These are phyloP conservation scores for Natrix natrix DNA, from an alignment of 2,797 vertebrate species.

Conservation along the genomic window DNA sequence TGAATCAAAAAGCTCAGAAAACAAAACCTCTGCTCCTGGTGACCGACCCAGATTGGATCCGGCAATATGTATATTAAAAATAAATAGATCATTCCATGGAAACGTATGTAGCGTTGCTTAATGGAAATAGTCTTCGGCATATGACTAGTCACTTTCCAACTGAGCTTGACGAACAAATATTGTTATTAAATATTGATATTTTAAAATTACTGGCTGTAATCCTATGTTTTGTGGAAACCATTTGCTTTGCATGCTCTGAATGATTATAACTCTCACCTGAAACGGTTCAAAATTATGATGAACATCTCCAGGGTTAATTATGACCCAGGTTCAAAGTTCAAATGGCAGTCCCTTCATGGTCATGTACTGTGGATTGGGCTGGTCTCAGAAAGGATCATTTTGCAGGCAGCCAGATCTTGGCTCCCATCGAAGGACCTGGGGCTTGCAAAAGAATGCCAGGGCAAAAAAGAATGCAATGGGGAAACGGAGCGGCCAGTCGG, in stretches of 20 bases:
- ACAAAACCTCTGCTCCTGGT: too few species aligned
- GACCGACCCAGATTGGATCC: not conserved
- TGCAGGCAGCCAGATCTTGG: too few species aligned
- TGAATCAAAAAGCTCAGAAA: too few species aligned
- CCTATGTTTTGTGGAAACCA: not conserved
- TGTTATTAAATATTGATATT: constrained; percentile 37
- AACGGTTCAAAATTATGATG: not conserved
- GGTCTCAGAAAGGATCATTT: too few species aligned
- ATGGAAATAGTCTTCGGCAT: not conserved
- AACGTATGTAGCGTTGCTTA: not conserved
- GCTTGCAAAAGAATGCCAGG: too few species aligned
- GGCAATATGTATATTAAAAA: not conserved
- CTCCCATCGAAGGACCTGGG: too few species aligned
- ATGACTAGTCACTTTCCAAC: not conserved
- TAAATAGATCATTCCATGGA: not conserved
- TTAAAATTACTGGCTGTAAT: not conserved
- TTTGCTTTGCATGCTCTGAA: constrained; percentile 19
- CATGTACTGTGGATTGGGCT: not conserved
- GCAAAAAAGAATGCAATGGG: too few species aligned
- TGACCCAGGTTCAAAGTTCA: not conserved
- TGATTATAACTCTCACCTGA: not conserved
- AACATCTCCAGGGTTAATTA: not conserved
- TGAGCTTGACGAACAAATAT: constrained; percentile 6
- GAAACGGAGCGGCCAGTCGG: too few species aligned
- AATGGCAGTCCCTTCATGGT: not conserved